Conservation (phyloP, 2,797 vertebrate genomes). For the Rhinichthys osculus region DNA sequence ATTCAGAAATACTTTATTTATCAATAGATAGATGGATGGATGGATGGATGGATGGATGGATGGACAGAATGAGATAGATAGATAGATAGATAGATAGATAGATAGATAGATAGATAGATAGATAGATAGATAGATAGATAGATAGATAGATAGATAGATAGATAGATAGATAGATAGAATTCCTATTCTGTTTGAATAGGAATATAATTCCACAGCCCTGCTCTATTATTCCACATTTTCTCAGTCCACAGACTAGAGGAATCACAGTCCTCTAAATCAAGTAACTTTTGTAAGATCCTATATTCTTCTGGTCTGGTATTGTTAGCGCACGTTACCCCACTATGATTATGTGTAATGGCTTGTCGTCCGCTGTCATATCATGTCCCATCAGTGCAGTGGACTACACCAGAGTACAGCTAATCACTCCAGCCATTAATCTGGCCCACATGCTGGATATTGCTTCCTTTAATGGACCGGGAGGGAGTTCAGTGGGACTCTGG, state of each 20-base stretch:
- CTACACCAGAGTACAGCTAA: slow-evolving; percentile 34
- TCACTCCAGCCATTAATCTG: slow-evolving; percentile 34
- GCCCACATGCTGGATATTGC: slow-evolving; percentile 40
- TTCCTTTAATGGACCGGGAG: slow-evolving; percentile 29
- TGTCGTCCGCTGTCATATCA: slow-evolving; percentile 24
- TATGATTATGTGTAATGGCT: slow-evolving; percentile 37
- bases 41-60: neutral
- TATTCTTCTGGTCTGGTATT: neutral
- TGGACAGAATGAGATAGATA: neutral
- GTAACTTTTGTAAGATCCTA: neutral
- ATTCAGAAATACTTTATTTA: no score
- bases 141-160: no score
- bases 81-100: neutral
- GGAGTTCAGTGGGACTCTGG: slow-evolving; percentile 22
- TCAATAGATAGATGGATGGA: neutral
- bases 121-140: neutral
- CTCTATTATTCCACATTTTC: no score
- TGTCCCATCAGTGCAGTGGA: slow-evolving; percentile 37
- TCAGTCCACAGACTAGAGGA: neutral
- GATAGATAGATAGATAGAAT: no score
- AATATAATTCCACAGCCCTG: no score
- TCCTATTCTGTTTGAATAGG: neutral
- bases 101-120: no score
- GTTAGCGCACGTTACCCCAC: neutral
- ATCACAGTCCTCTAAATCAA: slow-evolving; percentile 21